These are phyloP conservation scores for Cheilosia soror DNA, from an alignment of 2,888 invertebrate species.

Conservation along the genomic window DNA sequence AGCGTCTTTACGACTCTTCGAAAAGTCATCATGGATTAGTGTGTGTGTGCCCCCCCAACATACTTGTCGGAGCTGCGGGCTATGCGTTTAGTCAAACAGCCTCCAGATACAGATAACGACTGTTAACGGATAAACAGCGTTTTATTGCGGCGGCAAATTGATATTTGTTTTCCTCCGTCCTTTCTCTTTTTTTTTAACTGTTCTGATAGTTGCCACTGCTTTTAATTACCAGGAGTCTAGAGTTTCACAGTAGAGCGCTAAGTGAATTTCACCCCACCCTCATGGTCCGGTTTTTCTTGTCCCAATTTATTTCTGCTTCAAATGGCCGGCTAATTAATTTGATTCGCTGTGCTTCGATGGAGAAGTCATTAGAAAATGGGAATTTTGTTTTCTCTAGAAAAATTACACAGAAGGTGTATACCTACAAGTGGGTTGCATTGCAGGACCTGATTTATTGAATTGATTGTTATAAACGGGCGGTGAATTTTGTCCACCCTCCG, in stretches of 20 bases:
- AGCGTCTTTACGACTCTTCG: slow-evolving; percentile 43
- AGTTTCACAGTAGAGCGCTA: too few relatives aligned
- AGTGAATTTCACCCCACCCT: not conserved
- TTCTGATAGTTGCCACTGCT: slow-evolving; percentile 14
- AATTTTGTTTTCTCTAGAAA: not conserved
- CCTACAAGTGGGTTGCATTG: not conserved
- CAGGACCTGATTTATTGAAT: not conserved
- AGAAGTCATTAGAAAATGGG: slow-evolving; percentile 9
- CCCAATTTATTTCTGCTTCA: not conserved
- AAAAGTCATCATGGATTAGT: slow-evolving; percentile 29
- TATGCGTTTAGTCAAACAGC: slow-evolving; percentile 28
- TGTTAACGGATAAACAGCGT: slow-evolving; percentile 41
- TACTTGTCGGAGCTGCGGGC: slow-evolving; percentile 4
- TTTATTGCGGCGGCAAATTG: slow-evolving; percentile 45
- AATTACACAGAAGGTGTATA: not conserved
- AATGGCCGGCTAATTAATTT: slow-evolving; percentile 39
- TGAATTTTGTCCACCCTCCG: too few relatives aligned
- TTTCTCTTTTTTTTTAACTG: slow-evolving; percentile 1
- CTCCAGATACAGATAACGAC: slow-evolving; percentile 48
- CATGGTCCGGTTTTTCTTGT: not conserved
- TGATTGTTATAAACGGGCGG: too few relatives aligned
- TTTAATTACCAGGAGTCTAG: slow-evolving; percentile 27
- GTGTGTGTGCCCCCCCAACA: not conserved
- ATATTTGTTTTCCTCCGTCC: slow-evolving; percentile 31
- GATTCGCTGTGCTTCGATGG: slow-evolving; percentile 10